A percentile compares a stretch with the other conserved stretches of the same genome.
These are phyloP conservation scores for Eupithecia pulchellata DNA, from an alignment of 2,888 invertebrate species.

Conservation along the genomic window DNA sequence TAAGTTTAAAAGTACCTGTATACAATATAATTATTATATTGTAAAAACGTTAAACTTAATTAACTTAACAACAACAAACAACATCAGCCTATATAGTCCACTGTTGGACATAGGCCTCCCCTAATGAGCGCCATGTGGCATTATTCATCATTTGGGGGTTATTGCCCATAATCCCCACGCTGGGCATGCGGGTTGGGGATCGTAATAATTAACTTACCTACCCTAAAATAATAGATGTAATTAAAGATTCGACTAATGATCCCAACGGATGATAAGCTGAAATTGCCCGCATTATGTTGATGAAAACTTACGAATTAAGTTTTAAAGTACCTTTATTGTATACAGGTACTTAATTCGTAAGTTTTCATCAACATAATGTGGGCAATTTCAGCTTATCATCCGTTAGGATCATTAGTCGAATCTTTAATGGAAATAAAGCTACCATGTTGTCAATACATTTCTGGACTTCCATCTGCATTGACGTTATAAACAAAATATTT, in stretches of 20 bases:
- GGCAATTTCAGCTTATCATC: neutral
- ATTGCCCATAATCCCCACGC: too few species aligned
- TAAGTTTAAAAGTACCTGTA: neutral
- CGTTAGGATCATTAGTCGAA: neutral
- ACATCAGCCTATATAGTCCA: too few species aligned
- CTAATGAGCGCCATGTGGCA: too few species aligned
- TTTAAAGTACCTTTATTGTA: neutral
- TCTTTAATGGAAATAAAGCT: neutral
- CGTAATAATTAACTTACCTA: too few species aligned
- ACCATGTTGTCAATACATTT: neutral
- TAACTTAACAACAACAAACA: too few species aligned
- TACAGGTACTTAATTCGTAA: neutral
- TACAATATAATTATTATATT: neutral
- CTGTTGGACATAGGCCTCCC: too few species aligned
- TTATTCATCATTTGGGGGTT: too few species aligned
- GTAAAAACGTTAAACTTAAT: too few species aligned
- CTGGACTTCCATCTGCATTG: neutral
- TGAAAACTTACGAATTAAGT: neutral
- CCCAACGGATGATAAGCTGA: neutral
- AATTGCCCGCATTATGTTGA: neutral
- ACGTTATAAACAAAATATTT: slow-evolving; percentile 6
- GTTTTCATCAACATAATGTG: neutral
- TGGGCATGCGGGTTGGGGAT: too few species aligned
- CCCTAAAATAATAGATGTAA: too few species aligned
- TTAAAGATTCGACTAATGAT: neutral